Conservation (phyloP, 2,888 invertebrate species). For the Melieria picta region DNA sequence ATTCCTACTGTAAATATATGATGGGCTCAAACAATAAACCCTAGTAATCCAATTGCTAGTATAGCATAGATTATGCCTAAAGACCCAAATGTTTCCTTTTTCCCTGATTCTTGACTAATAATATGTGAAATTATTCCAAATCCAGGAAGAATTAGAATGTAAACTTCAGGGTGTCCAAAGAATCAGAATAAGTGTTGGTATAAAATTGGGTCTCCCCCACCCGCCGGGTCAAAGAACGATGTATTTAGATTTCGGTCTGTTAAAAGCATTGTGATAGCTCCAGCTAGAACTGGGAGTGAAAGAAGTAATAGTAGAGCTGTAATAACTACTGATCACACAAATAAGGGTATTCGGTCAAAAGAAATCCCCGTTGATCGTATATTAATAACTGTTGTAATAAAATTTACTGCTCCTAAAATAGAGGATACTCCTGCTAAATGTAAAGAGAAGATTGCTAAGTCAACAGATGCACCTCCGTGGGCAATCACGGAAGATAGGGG, state of each 20-base stretch:
- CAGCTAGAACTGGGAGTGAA: conserved; percentile 80
- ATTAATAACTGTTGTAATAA: conserved; percentile 79
- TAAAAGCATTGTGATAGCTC: conserved; percentile 82
- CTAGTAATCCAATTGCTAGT: conserved; percentile 84
- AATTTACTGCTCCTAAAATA: conserved; percentile 63
- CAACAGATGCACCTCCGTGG: conserved; percentile 76
- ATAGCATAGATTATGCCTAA: conserved; percentile 71
- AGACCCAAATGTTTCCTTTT: conserved; percentile 78
- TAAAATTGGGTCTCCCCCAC: conserved; percentile 83
- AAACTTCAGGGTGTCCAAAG: conserved; percentile 88
- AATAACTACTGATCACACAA: conserved; percentile 74
- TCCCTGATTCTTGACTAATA: conserved; percentile 78
- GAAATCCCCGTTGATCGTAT: conserved; percentile 69
- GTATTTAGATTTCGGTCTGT: conserved; percentile 85
- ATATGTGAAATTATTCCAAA: conserved; percentile 86
- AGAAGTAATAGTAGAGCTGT: conserved; percentile 74
- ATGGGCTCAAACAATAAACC: conserved; percentile 86
- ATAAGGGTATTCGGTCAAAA: too few species aligned
- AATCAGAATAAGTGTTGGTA: conserved; percentile 90
- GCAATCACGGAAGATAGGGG: conserved; percentile 74
- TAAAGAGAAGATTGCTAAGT: conserved; percentile 80
- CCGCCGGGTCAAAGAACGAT: conserved; percentile 82
- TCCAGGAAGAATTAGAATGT: conserved; percentile 85
- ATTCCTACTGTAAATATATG: conserved; percentile 88
- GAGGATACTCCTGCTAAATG: conserved; percentile 80